phyloP scores from a whole-genome alignment of 2,888 invertebrate species.

The Drosophila monieri region DNA sequence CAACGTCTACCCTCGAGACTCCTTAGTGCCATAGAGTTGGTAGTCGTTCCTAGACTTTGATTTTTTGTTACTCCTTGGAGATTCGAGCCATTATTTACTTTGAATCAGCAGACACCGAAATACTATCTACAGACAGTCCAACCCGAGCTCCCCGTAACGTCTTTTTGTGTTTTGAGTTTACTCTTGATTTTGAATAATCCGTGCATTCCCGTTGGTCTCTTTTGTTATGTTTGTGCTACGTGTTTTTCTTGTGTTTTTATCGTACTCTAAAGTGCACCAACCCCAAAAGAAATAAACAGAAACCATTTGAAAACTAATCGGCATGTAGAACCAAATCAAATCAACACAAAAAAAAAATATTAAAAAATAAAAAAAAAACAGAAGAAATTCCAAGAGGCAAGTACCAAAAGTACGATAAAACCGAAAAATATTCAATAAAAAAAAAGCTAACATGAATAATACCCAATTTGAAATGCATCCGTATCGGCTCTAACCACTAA shows the following conservation, averaged over 20 bases:
- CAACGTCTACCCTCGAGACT: conserved; percentile 2
- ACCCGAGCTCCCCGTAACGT: conserved; percentile 38
- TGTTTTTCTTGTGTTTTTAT: conserved; percentile 37
- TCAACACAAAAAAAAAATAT: conserved; percentile 16
- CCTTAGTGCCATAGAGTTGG: conserved; percentile 9
- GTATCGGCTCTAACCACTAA: conserved; percentile 43
- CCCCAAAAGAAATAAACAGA: not conserved
- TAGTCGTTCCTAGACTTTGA: conserved; percentile 15
- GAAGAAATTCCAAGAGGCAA: conserved; percentile 40
- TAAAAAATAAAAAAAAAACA: conserved; percentile 3
- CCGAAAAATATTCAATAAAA: conserved; percentile 11
- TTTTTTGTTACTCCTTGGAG: conserved; percentile 5
- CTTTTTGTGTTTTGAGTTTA: conserved; percentile 14
- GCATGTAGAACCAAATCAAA: conserved; percentile 31
- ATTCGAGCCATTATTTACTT: conserved; percentile 8
- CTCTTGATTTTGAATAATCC: conserved; percentile 37
- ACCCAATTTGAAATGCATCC: conserved; percentile 32
- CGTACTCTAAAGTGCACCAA: conserved; percentile 40
- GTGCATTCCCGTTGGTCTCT: conserved; percentile 41
- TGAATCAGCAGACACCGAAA: conserved; percentile 39
- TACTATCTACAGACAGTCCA: conserved; percentile 44
- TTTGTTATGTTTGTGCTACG: conserved; percentile 38
- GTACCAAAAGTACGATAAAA: conserved; percentile 28
- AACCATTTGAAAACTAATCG: conserved; percentile 44
- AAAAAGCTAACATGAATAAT: conserved; percentile 19